Base-by-base conservation (phyloP, 2,797 vertebrate genomes). In the Centropyge bicolor region DNA sequence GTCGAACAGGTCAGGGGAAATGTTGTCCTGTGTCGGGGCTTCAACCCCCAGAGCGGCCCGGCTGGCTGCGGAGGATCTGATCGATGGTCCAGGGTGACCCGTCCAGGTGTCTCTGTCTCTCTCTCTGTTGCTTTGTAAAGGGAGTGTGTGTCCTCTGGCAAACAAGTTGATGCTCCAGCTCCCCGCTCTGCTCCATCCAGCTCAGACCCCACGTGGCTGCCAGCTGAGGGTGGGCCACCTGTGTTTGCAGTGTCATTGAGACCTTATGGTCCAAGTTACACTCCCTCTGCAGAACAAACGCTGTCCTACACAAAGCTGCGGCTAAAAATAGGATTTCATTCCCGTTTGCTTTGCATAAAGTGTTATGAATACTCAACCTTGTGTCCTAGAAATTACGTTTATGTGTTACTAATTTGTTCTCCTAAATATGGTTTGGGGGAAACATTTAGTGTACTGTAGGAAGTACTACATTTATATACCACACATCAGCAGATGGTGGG, bases 1-100 rank as follows among this genome's bases (percentile, higher is more conserved):
- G 93, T 94, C 88, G 77, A 93, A 93, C 92, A 92, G 83, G 81
- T 88, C 80, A 78, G 90, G 84, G 90, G 93, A 92, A 92, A 91
- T 84, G 88, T 93, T 89, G 89, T 85, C 81, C 77, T 60, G 68
- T 66, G 65, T 69, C 62, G 3, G 78, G 65, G 76, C 60, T 35
- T 74, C 59, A 61, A 63, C 83, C 85, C 81, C 73, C 45, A 5
- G 66, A 83, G 81, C n/a, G 9, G 57, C 74, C 70, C 19, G 59
- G 45, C 78, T 67, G 71, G 64, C 82, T 52, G 84, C 31, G 10
- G 63, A 55, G 69, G 57, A 20, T 63, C 80, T 81, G 91, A 92
- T 92, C 80, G 80, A 91, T 92, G 90, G 70, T 59, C 72, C 90
- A 84, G 84, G 90, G 90, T 93, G 91, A 92, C 91, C 89, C 48